Evolutionary conservation across 2,797 vertebrate genomes (phyloP).

Genomic region (Eleutherodactylus coqui): DNA sequence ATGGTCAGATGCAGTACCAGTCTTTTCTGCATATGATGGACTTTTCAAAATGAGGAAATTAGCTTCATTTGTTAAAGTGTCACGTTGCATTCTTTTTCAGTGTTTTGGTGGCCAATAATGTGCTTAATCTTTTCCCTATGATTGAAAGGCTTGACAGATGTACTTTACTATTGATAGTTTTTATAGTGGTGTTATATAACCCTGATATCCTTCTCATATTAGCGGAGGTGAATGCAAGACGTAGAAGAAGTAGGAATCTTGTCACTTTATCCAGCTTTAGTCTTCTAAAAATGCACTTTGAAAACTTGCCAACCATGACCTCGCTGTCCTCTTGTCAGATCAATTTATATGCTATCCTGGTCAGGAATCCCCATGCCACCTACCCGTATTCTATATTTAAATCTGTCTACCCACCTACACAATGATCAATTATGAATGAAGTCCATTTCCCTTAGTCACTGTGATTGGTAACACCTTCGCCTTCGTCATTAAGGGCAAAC

Average conservation of each 20-base stretch:
- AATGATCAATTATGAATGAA: constrained; percentile 51
- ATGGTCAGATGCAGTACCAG: too few species aligned
- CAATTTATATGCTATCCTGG: constrained; percentile 49
- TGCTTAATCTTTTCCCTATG: not conserved
- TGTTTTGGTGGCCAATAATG: not conserved
- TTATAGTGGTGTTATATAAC: not conserved
- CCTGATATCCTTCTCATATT: not conserved
- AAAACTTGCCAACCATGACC: constrained; percentile 50
- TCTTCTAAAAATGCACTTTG: constrained; percentile 48
- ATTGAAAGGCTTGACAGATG: not conserved
- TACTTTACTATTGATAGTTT: too few species aligned
- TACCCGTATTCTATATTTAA: constrained; percentile 44
- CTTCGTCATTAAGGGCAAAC: constrained; percentile 32
- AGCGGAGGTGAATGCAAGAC: not conserved
- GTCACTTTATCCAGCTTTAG: constrained; percentile 22
- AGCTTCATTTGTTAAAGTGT: not conserved
- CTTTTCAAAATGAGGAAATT: not conserved
- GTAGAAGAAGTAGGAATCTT: not conserved
- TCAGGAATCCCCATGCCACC: constrained; percentile 54
- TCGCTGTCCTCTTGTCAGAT: constrained; percentile 59
- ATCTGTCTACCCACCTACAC: constrained; percentile 45
- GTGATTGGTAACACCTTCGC: constrained; percentile 27
- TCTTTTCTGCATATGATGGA: not conserved
- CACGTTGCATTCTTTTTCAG: not conserved
- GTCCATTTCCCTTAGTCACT: constrained; percentile 47